phyloP scores from a whole-genome alignment of 1,140 invertebrate genomes.

The Panonychus citri region DNA sequence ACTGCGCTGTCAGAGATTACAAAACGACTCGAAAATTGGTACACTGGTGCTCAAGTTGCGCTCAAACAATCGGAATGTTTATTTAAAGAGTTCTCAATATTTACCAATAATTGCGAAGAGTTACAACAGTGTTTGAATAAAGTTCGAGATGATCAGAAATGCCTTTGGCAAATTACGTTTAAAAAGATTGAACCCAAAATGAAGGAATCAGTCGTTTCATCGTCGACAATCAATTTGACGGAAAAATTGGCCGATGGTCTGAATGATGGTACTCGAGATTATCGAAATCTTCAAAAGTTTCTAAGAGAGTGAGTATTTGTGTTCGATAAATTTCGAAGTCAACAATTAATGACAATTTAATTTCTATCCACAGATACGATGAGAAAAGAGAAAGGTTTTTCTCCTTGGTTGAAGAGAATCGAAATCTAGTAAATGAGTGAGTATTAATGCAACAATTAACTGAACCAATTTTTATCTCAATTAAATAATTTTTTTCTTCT shows the following conservation, averaged over 20 bases:
- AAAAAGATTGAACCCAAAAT: background rate
- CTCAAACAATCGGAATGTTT: constrained; percentile 7
- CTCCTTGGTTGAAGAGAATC: background rate
- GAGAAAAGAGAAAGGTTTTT: background rate
- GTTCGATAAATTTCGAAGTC: background rate
- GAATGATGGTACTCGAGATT: background rate
- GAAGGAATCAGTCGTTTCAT: too few species aligned
- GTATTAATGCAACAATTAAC: background rate
- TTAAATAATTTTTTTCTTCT: too few species aligned
- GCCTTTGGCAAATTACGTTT: background rate
- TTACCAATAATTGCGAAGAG: constrained; percentile 2
- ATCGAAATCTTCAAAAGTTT: background rate
- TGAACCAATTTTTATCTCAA: background rate
- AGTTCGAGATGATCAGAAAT: constrained; percentile 1
- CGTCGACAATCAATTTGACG: background rate
- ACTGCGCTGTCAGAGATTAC: constrained; percentile 7
- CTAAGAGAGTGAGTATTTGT: background rate
- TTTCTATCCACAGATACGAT: background rate
- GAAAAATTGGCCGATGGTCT: too few species aligned
- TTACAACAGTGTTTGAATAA: background rate
- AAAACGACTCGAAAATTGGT: constrained; percentile 16
- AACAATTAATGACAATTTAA: background rate
- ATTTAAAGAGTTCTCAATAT: constrained; percentile 3
- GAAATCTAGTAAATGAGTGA: background rate
- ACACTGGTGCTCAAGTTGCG: constrained; percentile 12